Evolutionary conservation across 2,797 vertebrate genomes (phyloP).

Genomic region (Forpus xanthops): DNA sequence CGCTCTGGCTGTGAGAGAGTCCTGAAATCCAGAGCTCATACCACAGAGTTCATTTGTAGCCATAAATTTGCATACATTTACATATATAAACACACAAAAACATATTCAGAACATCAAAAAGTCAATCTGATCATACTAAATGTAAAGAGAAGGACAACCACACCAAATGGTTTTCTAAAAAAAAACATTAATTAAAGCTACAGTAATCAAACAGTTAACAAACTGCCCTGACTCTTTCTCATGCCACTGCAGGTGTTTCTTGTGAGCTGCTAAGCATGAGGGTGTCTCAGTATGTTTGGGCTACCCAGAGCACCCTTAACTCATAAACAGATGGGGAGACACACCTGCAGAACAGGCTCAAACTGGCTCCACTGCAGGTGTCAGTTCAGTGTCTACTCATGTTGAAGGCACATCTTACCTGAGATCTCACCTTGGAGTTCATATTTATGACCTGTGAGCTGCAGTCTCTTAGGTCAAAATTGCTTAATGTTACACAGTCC

Average conservation of each 20-base stretch:
- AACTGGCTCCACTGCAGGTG: background rate
- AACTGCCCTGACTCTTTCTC: background rate
- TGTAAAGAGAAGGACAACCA: background rate
- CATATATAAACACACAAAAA: background rate
- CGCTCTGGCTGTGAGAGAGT: background rate
- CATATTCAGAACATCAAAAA: background rate
- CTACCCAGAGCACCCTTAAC: background rate
- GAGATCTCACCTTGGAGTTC: background rate
- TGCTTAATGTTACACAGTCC: background rate
- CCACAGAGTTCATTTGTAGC: background rate
- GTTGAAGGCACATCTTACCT: background rate
- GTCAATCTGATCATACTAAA: background rate
- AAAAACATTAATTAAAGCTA: background rate
- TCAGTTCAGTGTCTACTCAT: background rate
- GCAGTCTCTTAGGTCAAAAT: background rate
- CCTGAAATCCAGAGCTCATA: background rate
- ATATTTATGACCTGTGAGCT: background rate
- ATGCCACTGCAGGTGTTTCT: background rate
- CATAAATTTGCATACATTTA: constrained; percentile 46
- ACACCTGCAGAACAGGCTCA: background rate
- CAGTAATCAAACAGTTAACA: background rate
- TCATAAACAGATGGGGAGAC: background rate
- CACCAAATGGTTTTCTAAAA: background rate
- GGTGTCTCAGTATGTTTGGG: background rate
- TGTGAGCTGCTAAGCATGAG: background rate